Base-by-base conservation (phyloP, 2,888 invertebrate species). In the Nematopogon swammerdamellus region DNA sequence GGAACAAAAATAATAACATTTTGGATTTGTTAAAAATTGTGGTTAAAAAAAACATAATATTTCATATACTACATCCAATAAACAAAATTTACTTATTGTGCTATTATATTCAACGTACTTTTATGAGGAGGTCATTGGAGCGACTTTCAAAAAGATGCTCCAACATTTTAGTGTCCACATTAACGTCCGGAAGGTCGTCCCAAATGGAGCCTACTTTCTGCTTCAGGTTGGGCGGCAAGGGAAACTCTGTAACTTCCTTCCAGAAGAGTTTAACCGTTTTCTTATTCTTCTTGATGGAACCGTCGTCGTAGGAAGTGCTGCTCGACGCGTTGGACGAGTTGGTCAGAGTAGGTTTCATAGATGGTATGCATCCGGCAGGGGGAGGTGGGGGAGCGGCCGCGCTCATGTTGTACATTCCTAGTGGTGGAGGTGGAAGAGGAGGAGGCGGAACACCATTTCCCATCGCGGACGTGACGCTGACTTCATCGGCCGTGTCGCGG, bases 211-310 rank as follows among this genome's bases (percentile, higher is more conserved):
- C 80, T 46, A 88, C 76, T 53, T 86, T 86, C 30, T 87, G 75
- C 14, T 79, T 74, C 43, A 80, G 68, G 50, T 74, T 60, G 29
- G 74, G 63, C 3, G 73, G 70, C n/a, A 64, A 61, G 1, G 87
- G 86, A 63, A 88, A 87, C 56, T 92, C 93, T 57, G 91, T 85
- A 6, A 94, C 91, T 72, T 98, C 96, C 64, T 92, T 92, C 99
- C 99, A 99, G 70, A 99, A 99, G 48, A 99, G 80, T 72, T 97
- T 97, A 14, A 99, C 92, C 19, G 98, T 98, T 68, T 97, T 95
- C 74, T 97, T 97, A 64, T 89, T 95, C 66, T 95, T 95, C 66
- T 87, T 90, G 43, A 86, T 82, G 54, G 80, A 68, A 63, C 75
- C 63, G 60, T 80, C 71, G 44, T 58, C 55, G 25, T 57, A 16